Base-by-base conservation (phyloP, 1,140 invertebrate genomes). In the Aethina tumida region DNA sequence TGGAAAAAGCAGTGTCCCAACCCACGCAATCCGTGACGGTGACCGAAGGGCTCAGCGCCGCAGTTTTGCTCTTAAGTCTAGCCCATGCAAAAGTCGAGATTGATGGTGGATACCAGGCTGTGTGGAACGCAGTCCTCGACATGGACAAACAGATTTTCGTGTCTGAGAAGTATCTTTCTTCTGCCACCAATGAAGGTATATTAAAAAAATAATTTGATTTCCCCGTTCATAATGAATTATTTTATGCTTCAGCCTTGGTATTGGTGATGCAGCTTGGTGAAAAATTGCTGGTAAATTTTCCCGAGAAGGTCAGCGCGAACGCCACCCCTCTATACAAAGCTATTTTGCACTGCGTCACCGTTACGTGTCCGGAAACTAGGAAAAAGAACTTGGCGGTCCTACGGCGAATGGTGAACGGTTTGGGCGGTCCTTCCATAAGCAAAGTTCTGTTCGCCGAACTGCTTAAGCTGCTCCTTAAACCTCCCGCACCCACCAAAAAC, bases 61-160 rank as follows among this genome's bases (percentile, higher is more conserved):
- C 79, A 35, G 76, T 77, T 55, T 63, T 90, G 9, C 58, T 94
- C 24, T 61, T 88, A 8, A 78, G 77, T 57, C 53, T 88, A 9
- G 60, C 72, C 7, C 45, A 65, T 19, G 60, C 66, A 16, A 71
- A 75, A 47, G 51, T 66, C 9, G 73, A 75, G 60, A 75, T 58
- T 17, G 63, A 67, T 16, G 74, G 73, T 39, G 68, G 68, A 46
- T 55, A 73, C 14, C 64, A 50, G 26, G 53, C 66, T 9, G 64
- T 88, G 38, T 89, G 84, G 83, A 73, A 66, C 30, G 65, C 77
- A 8, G 63, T 87, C 6, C 53, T 75, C 14, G 80, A 84, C 59
- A 62, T 77, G 44, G 77, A 85, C 13, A 89, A 88, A 53, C 80
- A 84, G 47, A 65, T 81, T 29, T 86, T 90, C 57, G 73, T 88